phyloP scores from a whole-genome alignment of 2,888 invertebrate genomes.

The Phasia obesa region DNA sequence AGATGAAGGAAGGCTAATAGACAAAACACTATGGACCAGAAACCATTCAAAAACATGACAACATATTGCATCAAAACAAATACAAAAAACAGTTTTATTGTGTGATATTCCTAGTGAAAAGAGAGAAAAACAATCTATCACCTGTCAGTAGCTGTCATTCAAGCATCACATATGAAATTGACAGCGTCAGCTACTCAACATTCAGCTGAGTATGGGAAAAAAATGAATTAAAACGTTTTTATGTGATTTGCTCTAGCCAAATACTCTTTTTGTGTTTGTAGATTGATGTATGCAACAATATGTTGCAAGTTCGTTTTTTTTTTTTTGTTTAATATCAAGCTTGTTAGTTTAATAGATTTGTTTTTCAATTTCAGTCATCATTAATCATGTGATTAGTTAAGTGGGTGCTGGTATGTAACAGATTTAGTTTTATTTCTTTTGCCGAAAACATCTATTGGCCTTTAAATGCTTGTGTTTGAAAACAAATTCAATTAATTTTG shows the following conservation, averaged over 20 bases:
- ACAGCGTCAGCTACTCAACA: constrained; percentile 73
- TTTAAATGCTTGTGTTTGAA: constrained; percentile 2
- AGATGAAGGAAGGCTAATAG: constrained; percentile 7
- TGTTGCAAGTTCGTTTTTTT: constrained; percentile 51
- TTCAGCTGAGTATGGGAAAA: neutral
- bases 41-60: constrained; percentile 45
- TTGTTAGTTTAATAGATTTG: constrained; percentile 57
- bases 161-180: constrained; percentile 79
- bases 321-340: constrained; percentile 9
- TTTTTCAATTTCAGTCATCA: constrained; percentile 68
- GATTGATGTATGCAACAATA: constrained; percentile 46
- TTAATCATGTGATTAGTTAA: constrained; percentile 76
- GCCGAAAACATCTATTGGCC: neutral
- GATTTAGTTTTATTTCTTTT: constrained; percentile 17
- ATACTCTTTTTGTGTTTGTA: neutral
- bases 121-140: constrained; percentile 78
- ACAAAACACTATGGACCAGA: constrained; percentile 34
- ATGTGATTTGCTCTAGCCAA: neutral
- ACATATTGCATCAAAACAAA: constrained; percentile 19
- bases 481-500: constrained; percentile 52
- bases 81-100: constrained; percentile 28
- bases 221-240: neutral
- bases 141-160: constrained; percentile 83
- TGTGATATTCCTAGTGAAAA: constrained; percentile 15
- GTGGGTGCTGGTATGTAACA: constrained; percentile 70